Percentiles rank a stretch among this genome's conserved stretches.
phyloP scores from a whole-genome alignment of 2,888 invertebrate genomes.

The Megastigmus dorsalis region DNA sequence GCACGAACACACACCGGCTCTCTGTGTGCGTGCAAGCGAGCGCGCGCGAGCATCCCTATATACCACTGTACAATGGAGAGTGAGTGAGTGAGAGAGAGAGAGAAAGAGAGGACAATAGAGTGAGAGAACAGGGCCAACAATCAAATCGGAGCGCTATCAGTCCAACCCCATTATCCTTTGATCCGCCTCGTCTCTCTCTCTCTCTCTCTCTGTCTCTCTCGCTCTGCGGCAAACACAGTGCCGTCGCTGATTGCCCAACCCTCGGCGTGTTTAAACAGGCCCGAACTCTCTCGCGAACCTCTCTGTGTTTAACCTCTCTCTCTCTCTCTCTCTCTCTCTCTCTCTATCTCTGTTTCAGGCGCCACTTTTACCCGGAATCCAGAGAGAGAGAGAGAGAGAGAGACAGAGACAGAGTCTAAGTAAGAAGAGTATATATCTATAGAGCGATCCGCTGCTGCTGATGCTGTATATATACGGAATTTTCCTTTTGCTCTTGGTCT shows the following conservation, averaged over 20 bases:
- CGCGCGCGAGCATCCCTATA: neutral
- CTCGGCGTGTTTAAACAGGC: constrained; percentile 71
- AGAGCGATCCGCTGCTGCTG: neutral
- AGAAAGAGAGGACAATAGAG: constrained; percentile 19
- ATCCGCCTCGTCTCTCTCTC: constrained; percentile 66
- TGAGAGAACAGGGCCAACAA: constrained; percentile 68
- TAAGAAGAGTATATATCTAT: constrained; percentile 6
- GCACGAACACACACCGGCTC: neutral
- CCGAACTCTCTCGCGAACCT: constrained; percentile 57
- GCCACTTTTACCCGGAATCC: neutral
- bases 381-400: neutral
- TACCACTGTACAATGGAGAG: neutral
- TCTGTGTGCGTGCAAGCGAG: neutral
- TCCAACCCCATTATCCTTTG: constrained; percentile 66
- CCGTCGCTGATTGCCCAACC: constrained; percentile 64
- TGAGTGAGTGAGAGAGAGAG: neutral
- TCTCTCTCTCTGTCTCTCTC: neutral
- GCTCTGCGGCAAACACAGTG: constrained; percentile 40
- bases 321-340: constrained; percentile 27
- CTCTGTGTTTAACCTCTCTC: constrained; percentile 38
- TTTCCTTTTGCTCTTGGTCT: neutral
- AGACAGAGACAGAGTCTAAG: neutral
- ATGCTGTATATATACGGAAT: no score
- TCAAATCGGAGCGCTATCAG: constrained; percentile 68
- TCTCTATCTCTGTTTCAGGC: constrained; percentile 9